Percentiles rank a stretch among this genome's conserved stretches.
Evolutionary conservation across 2,888 invertebrate genomes (phyloP).

Genomic region (Formica aserva): DNA sequence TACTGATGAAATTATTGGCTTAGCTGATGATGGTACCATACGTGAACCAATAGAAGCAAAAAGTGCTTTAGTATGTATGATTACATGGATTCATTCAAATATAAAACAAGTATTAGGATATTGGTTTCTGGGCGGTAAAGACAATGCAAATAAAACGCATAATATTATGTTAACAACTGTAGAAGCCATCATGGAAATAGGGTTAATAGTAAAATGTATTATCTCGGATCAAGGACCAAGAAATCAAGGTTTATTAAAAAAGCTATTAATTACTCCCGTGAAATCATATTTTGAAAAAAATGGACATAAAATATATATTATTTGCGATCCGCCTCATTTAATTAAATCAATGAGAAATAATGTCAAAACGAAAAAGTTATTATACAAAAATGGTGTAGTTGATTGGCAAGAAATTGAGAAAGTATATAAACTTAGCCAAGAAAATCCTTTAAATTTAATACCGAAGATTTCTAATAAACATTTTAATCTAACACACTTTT

Average conservation of each 20-base stretch:
- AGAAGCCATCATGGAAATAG: neutral
- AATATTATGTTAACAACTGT: neutral
- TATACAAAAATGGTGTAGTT: neutral
- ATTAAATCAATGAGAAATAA: neutral
- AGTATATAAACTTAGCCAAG: neutral
- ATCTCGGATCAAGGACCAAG: neutral
- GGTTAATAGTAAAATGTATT: neutral
- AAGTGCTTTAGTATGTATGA: neutral
- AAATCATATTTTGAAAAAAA: neutral
- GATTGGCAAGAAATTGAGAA: neutral
- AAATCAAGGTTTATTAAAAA: neutral
- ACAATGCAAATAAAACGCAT: neutral
- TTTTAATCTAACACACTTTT: neutral
- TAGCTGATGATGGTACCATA: neutral
- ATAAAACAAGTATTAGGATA: neutral
- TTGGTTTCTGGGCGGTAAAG: neutral
- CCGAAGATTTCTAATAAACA: neutral
- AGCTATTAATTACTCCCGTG: neutral
- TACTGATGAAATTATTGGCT: neutral
- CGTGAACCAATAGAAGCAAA: neutral
- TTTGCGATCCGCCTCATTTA: neutral
- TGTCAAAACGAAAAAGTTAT: neutral
- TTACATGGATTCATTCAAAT: neutral
- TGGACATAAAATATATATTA: neutral
- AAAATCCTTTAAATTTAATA: slow-evolving; percentile 6